Conservation (phyloP, 2,888 invertebrate species). For the Heteromyza rotundicornis region DNA sequence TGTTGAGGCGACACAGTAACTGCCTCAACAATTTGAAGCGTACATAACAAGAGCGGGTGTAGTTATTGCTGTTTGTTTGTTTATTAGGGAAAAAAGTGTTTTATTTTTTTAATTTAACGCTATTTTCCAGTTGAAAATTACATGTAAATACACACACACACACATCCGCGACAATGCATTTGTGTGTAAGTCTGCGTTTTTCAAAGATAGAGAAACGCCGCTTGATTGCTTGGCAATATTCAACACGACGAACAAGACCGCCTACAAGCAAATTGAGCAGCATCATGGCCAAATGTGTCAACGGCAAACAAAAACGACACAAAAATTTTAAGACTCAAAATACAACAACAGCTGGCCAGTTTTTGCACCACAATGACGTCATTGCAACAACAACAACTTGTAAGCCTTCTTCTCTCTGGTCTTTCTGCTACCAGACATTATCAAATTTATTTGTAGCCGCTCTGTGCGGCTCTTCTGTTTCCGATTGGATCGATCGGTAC, state of each 20-base stretch:
- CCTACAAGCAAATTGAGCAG: slow-evolving; percentile 11
- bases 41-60: slow-evolving; percentile 5
- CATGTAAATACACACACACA: neutral
- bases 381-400: slow-evolving; percentile 1
- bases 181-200: neutral
- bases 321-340: neutral
- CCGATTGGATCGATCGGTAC: no score
- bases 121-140: neutral
- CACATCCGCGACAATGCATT: neutral
- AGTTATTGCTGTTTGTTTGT: neutral
- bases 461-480: no score
- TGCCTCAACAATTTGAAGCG: slow-evolving; percentile 5
- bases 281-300: slow-evolving; percentile 23
- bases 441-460: neutral
- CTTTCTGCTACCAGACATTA: neutral
- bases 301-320: slow-evolving; percentile 5
- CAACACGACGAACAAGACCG: slow-evolving; percentile 8
- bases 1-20: no score
- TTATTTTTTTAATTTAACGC: neutral
- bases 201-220: neutral
- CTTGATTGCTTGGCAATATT: neutral
- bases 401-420: neutral
- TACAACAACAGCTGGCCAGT: slow-evolving; percentile 19
- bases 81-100: neutral
- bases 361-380: slow-evolving; percentile 3